Evolutionary conservation across 2,888 invertebrate genomes (phyloP).

Genomic region (Leptogaster cylindrica): DNA sequence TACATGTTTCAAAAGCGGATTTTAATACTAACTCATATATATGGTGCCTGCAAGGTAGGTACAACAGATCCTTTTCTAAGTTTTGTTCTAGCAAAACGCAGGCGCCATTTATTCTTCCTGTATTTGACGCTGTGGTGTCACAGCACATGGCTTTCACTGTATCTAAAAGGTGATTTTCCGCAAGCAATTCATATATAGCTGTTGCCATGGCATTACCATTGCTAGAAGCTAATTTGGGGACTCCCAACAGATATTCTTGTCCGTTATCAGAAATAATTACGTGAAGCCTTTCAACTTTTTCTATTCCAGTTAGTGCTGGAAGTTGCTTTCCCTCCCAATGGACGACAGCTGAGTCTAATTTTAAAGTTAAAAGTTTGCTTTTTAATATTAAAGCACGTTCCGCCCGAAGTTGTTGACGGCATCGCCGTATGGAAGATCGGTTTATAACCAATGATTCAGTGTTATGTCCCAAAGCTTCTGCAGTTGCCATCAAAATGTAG

Average conservation of each 20-base stretch:
- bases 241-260: constrained; percentile 51
- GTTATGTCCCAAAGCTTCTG: constrained; percentile 48
- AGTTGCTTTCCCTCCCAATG: constrained; percentile 55
- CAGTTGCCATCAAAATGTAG: constrained; percentile 49
- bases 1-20: constrained; percentile 47
- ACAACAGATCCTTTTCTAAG: constrained; percentile 42
- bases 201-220: constrained; percentile 48
- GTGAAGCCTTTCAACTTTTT: constrained; percentile 52
- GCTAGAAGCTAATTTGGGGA: constrained; percentile 51
- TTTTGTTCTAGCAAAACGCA: constrained; percentile 50
- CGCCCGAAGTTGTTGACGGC: constrained; percentile 48
- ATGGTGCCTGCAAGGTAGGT: constrained; percentile 43
- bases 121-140: constrained; percentile 51
- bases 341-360: constrained; percentile 52
- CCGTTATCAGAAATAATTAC: constrained; percentile 55
- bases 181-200: constrained; percentile 49
- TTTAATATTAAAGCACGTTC: constrained; percentile 52
- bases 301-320: constrained; percentile 47
- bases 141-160: constrained; percentile 50
- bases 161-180: constrained; percentile 48
- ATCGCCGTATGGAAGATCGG: constrained; percentile 52
- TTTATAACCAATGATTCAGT: constrained; percentile 52
- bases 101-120: constrained; percentile 50
- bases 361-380: constrained; percentile 53
- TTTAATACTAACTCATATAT: constrained; percentile 50